These are phyloP conservation scores for Pteromalus puparum DNA, from an alignment of 1,140 invertebrate genomes.

Conservation along the genomic window DNA sequence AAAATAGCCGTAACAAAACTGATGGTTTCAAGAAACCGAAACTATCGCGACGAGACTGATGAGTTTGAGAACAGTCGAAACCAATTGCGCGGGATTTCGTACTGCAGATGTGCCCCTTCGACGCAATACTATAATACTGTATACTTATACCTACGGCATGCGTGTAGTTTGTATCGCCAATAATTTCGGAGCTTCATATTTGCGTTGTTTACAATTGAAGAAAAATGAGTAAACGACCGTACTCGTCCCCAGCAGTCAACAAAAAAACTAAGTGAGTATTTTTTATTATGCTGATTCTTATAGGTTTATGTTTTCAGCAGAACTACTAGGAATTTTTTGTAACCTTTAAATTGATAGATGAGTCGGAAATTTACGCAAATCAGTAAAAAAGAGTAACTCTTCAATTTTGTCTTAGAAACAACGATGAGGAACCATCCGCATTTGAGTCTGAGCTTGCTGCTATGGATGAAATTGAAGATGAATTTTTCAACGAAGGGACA, in stretches of 20 bases:
- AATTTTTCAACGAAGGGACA: conserved; percentile 65
- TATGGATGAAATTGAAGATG: conserved; percentile 77
- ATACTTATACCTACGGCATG: too few species aligned
- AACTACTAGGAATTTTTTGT: neutral
- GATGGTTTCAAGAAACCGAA: too few species aligned
- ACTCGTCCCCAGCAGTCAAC: conserved; percentile 27
- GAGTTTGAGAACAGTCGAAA: neutral
- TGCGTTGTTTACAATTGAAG: neutral
- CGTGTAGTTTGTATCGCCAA: neutral
- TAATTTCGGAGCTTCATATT: neutral
- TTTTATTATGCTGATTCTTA: neutral
- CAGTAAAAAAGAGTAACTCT: neutral
- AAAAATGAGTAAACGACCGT: conserved; percentile 49
- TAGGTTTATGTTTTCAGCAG: neutral
- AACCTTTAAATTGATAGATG: conserved; percentile 33
- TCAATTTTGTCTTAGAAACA: conserved; percentile 53
- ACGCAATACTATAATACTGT: too few species aligned
- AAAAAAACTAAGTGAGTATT: conserved; percentile 50
- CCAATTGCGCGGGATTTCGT: conserved; percentile 31
- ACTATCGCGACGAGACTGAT: neutral
- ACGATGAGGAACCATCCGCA: conserved; percentile 77
- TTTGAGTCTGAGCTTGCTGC: conserved; percentile 80
- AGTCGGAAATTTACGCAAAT: neutral
- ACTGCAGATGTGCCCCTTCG: too few species aligned
- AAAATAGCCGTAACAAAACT: too few species aligned